Evolutionary conservation across 2,797 vertebrate species (phyloP), one percentile per base, ranked within the genome.

Genomic region (Lacerta viridis): DNA sequence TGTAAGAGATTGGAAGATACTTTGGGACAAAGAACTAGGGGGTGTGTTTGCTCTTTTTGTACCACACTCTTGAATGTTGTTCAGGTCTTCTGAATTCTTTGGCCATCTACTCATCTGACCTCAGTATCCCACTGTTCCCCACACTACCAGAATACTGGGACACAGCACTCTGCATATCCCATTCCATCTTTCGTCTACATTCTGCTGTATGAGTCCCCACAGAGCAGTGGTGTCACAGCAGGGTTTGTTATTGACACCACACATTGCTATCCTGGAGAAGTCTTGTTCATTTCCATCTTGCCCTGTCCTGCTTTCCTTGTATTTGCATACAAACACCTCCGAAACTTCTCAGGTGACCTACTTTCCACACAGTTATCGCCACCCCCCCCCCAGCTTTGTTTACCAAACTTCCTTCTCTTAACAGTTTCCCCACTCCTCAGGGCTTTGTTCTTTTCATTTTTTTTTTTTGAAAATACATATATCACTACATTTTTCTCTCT

Each of bases 271-370:
- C 25, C 0, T 64, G 68, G 27, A 55, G 25, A 1, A 1, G 2
- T 1, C 9, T 7, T 41, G 17, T 17, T 25, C 7, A 36, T 89
- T 46, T 46, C 20, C 46, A 84, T 0, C 36, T 80, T 33, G 29
- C 59, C 80, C 83, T 88, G 59, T 43, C 69, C 43, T 39, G 77
- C 5, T 91, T 36, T 61, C 50, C 20, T 77, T 59, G 8, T n/a
- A 85, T 89, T 91, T 90, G 83, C 83, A 88, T 80, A 90, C n/a
- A 89, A 77, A 90, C 61, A 36, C 29, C 80, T 91, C 82, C 25
- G 55, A 89, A 89, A 89, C 78, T 87, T 91, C 74, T 88, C 74
- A 72, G 41, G 13, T 89, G 86, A 89, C 90, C 79, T 89, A 88
- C 43, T 89, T 85, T 74, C 72, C 29, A 72, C 75, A 59, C 78